A percentile compares a stretch with the other conserved stretches of the same genome.
Conservation (phyloP, 2,113 vertebrate species). For the Hipposideros armiger region DNA sequence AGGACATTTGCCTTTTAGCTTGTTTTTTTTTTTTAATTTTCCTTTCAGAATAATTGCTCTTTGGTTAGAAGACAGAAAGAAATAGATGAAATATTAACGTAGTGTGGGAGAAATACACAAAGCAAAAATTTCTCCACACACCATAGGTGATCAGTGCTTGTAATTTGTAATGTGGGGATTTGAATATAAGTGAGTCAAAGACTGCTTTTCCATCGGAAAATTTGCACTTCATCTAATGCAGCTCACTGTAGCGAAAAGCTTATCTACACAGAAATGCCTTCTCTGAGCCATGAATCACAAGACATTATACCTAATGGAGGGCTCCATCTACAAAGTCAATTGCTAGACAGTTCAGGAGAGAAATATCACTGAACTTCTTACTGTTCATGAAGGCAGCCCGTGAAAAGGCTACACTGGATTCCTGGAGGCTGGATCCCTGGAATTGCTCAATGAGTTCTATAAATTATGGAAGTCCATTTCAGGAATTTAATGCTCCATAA, state of each 20-base stretch:
- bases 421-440: neutral
- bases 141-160: neutral
- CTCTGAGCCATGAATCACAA: neutral
- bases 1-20: neutral
- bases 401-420: neutral
- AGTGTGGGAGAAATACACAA: neutral
- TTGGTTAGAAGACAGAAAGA: neutral
- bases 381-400: neutral
- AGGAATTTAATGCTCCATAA: neutral
- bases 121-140: neutral
- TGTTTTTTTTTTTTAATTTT: neutral
- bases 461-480: neutral
- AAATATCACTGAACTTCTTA: neutral
- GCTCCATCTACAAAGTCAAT: neutral
- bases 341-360: neutral
- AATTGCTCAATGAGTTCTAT: neutral
- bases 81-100: neutral
- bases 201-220: neutral
- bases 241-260: neutral
- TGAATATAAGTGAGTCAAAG: neutral
- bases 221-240: neutral
- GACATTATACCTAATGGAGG: neutral
- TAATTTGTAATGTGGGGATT: neutral
- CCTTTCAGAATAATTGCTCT: neutral
- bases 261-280: neutral